Evolutionary conservation across 2,888 invertebrate genomes (phyloP), one percentile per base, ranked within the genome.

Genomic region (Xestoiulus laeticollis): DNA sequence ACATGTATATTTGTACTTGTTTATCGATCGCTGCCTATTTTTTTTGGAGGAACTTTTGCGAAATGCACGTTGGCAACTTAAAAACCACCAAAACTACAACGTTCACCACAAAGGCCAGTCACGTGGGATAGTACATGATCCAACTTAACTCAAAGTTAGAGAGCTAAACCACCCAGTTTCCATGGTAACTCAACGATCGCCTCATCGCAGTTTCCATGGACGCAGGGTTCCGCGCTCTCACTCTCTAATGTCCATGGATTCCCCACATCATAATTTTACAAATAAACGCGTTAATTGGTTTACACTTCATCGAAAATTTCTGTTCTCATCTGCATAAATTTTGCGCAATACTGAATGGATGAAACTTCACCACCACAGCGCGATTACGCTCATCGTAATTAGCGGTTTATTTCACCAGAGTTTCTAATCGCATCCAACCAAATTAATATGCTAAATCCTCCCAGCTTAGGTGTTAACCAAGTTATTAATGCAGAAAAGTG

Each of bases 401-500:
- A 53, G 53, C 53, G 53, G 53, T 53, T 53, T 53, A 53, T 53
- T 53, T 19, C 53, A 19, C 53, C 19, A 19, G 53, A 53, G 19
- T 53, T n/a, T 53, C 16, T 53, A 53, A 53, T 53, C 53, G 53
- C 53, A 53, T 53, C 53, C n/a, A 19, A 16, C 53, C 53, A 53
- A 53, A 53, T 53, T 53, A 16, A 53, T 38, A 38, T 53, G 53
- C 53, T 53, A 53, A 53, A 53, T 53, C 53, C n/a, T 38, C 33
- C 53, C 53, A 1, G 53, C 16, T 19, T 53, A 16, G 19, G 19
- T 53, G 53, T 53, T 53, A 53, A 53, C 53, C 53, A 53, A 53
- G 53, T 53, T 53, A 53, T 53, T 53, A 53, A 53, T 53, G n/a
- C 53, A 19, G 53, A 53, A 53, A 53, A 53, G 53, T 53, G 53